phyloP scores from a whole-genome alignment of 2,888 invertebrate genomes.

The Alitta virens region DNA sequence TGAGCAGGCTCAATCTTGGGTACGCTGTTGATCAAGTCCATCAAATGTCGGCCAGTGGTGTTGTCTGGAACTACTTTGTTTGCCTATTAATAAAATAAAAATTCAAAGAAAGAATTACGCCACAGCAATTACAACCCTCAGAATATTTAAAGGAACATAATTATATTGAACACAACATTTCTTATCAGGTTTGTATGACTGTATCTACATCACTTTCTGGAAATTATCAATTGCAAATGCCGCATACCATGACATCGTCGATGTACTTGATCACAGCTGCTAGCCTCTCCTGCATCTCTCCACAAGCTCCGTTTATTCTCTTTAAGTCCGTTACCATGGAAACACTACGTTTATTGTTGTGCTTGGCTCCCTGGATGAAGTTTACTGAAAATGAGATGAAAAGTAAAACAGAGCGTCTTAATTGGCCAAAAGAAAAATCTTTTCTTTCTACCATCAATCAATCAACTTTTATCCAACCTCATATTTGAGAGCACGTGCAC shows the following conservation, averaged over 20 bases:
- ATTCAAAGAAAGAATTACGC: too few species aligned
- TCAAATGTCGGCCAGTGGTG: constrained; percentile 73
- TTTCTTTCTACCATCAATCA: too few species aligned
- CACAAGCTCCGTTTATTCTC: constrained; percentile 83
- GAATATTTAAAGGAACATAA: too few species aligned
- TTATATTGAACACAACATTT: too few species aligned
- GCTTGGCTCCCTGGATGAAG: constrained; percentile 80
- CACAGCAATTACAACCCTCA: too few species aligned
- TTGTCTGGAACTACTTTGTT: constrained; percentile 75
- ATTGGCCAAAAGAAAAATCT: too few species aligned
- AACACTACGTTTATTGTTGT: constrained; percentile 64
- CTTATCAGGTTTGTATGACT: too few species aligned
- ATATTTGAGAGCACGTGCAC: too few species aligned
- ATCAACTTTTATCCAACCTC: too few species aligned
- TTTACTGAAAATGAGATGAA: constrained; percentile 60
- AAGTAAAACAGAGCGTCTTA: neutral
- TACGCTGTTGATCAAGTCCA: constrained; percentile 87
- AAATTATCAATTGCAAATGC: too few species aligned
- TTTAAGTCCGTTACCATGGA: constrained; percentile 61
- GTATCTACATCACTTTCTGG: too few species aligned
- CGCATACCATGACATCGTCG: constrained; percentile 80
- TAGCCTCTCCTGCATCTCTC: constrained; percentile 73
- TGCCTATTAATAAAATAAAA: constrained; percentile 54
- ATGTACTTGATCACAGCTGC: constrained; percentile 70
- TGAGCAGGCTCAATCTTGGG: constrained; percentile 87